A percentile compares a stretch with the other conserved stretches of the same genome.
phyloP scores from a whole-genome alignment of 2,113 vertebrate genomes.

The Zootoca vivipara region DNA sequence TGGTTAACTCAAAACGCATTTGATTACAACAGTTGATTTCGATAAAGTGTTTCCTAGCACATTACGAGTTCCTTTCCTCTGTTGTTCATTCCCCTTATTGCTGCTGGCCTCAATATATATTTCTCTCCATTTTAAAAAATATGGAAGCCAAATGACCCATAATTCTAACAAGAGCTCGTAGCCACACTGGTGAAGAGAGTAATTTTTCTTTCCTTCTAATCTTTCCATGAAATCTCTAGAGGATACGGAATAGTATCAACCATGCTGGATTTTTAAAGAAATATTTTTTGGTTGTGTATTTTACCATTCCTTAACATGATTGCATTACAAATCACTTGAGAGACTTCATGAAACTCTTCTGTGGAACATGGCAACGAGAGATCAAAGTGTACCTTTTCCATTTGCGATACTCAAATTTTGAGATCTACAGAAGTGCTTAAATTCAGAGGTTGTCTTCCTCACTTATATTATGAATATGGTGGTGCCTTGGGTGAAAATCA shows the following conservation, averaged over 20 bases:
- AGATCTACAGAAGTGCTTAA: slow-evolving; percentile 21
- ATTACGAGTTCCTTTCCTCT: not conserved
- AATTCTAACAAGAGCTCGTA: not conserved
- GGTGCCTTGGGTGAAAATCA: slow-evolving; percentile 21
- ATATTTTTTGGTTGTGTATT: not conserved
- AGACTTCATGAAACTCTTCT: not conserved
- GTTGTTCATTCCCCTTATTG: not conserved
- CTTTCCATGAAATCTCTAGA: not conserved
- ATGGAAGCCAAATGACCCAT: not conserved
- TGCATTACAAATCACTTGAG: not conserved
- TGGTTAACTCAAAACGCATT: slow-evolving; percentile 10
- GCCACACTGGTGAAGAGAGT: not conserved
- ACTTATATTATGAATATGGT: not conserved
- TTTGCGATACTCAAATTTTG: slow-evolving; percentile 3
- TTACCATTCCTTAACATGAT: not conserved
- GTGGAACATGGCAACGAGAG: not conserved
- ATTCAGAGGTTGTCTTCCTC: not conserved
- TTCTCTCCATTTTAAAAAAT: not conserved
- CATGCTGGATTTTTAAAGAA: not conserved
- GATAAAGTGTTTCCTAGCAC: not conserved
- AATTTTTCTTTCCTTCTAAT: not conserved
- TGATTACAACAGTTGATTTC: not conserved
- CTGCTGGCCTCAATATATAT: not conserved
- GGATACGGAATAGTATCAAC: not conserved
- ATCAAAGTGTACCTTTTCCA: not conserved